Percentiles rank a stretch among this genome's conserved stretches.
Evolutionary conservation across 1,140 invertebrate genomes (phyloP).

Genomic region (Paraescarpia echinospica): DNA sequence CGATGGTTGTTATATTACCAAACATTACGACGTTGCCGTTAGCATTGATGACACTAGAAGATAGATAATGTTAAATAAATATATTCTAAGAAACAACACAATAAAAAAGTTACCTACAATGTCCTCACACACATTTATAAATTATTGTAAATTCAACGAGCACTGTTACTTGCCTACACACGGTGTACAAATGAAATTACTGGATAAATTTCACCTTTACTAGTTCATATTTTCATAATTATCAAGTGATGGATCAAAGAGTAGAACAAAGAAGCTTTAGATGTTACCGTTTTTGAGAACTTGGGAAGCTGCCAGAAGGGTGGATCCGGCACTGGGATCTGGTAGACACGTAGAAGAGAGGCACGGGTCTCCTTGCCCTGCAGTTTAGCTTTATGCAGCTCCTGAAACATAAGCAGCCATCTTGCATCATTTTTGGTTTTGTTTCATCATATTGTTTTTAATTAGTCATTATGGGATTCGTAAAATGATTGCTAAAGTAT

Average conservation of each 20-base stretch:
- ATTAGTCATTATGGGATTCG: no score
- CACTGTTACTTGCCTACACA: not conserved
- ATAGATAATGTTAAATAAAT: not conserved
- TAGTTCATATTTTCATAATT: not conserved
- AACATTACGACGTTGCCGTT: not conserved
- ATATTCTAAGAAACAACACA: not conserved
- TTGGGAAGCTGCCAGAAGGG: slow-evolving; percentile 53
- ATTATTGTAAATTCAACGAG: no score
- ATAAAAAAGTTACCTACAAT: not conserved
- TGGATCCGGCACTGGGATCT: slow-evolving; percentile 49
- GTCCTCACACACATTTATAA: not conserved
- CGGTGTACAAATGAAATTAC: not conserved
- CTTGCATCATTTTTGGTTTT: no score
- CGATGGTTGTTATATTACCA: not conserved
- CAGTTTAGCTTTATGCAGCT: slow-evolving; percentile 28
- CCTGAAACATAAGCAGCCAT: slow-evolving; percentile 17
- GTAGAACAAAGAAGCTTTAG: not conserved
- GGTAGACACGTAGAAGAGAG: slow-evolving; percentile 47
- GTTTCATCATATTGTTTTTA: no score
- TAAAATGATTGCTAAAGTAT: no score
- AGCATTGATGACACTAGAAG: not conserved
- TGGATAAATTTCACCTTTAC: not conserved
- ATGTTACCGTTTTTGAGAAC: slow-evolving; percentile 45
- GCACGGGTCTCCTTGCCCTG: slow-evolving; percentile 46
- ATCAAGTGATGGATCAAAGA: not conserved